phyloP scores from a whole-genome alignment of 2,888 invertebrate genomes.

The Gastrophysa polygoni region DNA sequence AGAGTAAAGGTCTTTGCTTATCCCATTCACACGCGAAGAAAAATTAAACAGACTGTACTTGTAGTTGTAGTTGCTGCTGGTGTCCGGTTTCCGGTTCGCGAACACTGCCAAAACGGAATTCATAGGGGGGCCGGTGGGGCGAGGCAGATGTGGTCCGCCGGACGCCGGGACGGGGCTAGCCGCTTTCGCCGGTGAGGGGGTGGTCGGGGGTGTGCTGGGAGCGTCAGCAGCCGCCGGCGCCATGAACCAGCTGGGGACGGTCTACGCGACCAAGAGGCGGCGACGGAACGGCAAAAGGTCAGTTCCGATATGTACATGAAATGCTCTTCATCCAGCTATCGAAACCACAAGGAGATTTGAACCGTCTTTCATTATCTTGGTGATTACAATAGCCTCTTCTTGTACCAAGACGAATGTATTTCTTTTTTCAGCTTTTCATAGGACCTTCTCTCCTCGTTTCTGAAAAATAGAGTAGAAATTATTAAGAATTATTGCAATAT shows the following conservation, averaged over 20 bases:
- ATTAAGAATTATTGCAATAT: no score
- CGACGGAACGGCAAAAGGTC: slow-evolving; percentile 96
- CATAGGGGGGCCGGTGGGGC: slow-evolving; percentile 46
- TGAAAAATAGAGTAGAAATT: no score
- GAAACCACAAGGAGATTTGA: neutral
- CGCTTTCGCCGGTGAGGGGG: slow-evolving; percentile 52
- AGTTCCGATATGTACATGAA: slow-evolving; percentile 13
- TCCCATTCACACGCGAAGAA: no score
- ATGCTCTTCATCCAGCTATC: no score
- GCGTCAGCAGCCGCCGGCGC: slow-evolving; percentile 49
- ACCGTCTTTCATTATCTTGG: no score
- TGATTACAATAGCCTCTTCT: no score
- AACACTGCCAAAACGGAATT: slow-evolving; percentile 52
- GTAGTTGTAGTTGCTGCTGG: neutral
- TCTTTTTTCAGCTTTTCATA: no score
- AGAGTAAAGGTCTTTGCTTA: no score
- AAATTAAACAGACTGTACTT: no score
- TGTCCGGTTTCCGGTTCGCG: neutral
- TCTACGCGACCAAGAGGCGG: slow-evolving; percentile 95
- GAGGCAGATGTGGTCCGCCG: slow-evolving; percentile 56
- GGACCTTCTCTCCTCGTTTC: no score
- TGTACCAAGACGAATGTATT: no score
- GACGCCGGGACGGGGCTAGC: slow-evolving; percentile 39
- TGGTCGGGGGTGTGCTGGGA: slow-evolving; percentile 45
- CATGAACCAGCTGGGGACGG: slow-evolving; percentile 93